Base-by-base conservation (phyloP, 2,888 invertebrate species). In the Mythimna albipuncta region DNA sequence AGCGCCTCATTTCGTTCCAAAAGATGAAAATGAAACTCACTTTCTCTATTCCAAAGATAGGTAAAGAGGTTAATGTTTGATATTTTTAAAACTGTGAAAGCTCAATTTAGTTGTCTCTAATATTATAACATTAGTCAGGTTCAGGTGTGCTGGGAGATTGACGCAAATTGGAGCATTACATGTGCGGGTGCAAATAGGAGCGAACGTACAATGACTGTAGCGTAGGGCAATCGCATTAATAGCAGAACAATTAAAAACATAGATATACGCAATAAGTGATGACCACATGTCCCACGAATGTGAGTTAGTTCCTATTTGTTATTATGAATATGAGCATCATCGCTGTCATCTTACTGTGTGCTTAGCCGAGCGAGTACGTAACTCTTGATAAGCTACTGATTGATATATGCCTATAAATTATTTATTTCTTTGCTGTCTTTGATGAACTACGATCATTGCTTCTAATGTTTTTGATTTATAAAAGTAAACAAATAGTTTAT, bases 91-190 rank as follows among this genome's bases (percentile, higher is more conserved):
- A 35, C 69, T 57, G 44, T 19, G 52, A 38, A 63, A 63, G 52
- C 26, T 63, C 47, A 55, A 79, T 82, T 61, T 75, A 74, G 66
- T 67, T 80, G 79, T 79, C 73, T 84, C 85, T 91, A 91, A 89
- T 91, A 90, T 90, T 89, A 89, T 83, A 87, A 87, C 85, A 86
- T 91, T 91, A 91, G 87, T 92, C 47, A 47, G 47, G 16, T 47
- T 47, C 90, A 92, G 90, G 92, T 92, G 89, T 88, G 82, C 87
- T 73, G 82, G 79, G 81, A 87, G 88, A 91, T 91, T 93, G 93
- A 93, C 93, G 92, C 85, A 92, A 92, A 91, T 91, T 84, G 79
- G 85, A 86, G 86, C 87, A 88, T 89, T 85, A 85, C 81, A 88
- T 89, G 84, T 85, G 84, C 86, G 85, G 72, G 87, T 88, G 88